Evolutionary conservation across 2,797 vertebrate species (phyloP), one percentile per base, ranked within the genome.

Genomic region (Crocodylus rhombifer): DNA sequence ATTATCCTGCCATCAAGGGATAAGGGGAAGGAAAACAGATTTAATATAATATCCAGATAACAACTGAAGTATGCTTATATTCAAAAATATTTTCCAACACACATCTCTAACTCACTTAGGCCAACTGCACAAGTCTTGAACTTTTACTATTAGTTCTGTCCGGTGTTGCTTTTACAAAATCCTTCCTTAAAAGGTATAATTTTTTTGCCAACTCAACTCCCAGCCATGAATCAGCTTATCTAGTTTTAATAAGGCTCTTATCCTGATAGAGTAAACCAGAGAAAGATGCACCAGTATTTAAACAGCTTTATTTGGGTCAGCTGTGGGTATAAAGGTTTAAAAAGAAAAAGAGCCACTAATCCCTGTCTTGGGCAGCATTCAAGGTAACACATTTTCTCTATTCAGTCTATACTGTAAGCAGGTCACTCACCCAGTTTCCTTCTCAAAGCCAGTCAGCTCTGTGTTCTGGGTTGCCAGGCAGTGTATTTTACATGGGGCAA

Each of bases 171-270:
- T 42, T 64, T 73, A 75, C 65, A 60, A 84, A 91, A 75, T 55
- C 36, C 30, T 86, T 26, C 55, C 89, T 58, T 36, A 83, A 30
- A 20, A 55, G 60, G 51, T 3, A 0, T 0, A 3, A 84, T 51
- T n/a, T 0, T 80, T 2, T 6, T 3, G 0, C 14, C 33, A 4
- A 20, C 55, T 20, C 60, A 3, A 0, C 1, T 55, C 79, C 28
- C 62, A 58, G 23, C 20, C 64, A 58, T 28, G 12, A 57, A 64
- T 80, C 14, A 56, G 62, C 86, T 91, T 80, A 69, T 89, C 74
- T 6, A 9, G 71, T 82, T 94, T 77, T 17, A 3, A 63, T 30
- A 88, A 10, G 25, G 61, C 42, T 42, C 42, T 42, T 42, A 42
- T 42, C 42, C 42, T 42, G 42, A 42, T 42, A 8, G 42, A 9